Conservation (phyloP, 2,797 vertebrate species). For the Sebastes dallii region DNA sequence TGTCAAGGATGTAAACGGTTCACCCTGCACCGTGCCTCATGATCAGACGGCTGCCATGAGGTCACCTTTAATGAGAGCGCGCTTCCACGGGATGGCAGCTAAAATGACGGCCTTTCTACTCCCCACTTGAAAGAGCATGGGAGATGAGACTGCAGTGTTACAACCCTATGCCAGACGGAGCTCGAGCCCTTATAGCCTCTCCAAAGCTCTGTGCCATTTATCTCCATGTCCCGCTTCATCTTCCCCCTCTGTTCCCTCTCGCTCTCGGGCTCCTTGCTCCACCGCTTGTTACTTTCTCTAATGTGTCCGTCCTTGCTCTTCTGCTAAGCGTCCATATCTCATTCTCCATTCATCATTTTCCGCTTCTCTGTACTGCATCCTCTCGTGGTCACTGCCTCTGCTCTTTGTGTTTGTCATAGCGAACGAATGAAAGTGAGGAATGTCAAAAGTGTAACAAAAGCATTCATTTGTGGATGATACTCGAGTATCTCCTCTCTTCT, state of each 20-base stretch:
- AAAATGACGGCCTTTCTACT: constrained; percentile 57
- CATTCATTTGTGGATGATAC: neutral
- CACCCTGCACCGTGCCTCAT: constrained; percentile 3
- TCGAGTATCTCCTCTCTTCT: neutral
- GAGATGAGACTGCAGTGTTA: constrained; percentile 44
- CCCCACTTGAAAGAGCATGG: constrained; percentile 69
- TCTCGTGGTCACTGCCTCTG: neutral
- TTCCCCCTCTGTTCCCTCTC: constrained; percentile 14
- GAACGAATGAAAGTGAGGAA: neutral
- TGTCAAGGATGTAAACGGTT: constrained; percentile 37
- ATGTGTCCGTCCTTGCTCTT: constrained; percentile 16
- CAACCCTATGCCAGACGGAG: constrained; percentile 41
- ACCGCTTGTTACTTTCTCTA: constrained; percentile 25
- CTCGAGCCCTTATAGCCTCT: constrained; percentile 55
- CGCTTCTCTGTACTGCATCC: neutral
- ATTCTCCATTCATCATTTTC: constrained; percentile 35
- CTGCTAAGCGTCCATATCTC: constrained; percentile 20
- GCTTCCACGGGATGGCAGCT: constrained; percentile 47
- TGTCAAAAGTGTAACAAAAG: constrained; percentile 1
- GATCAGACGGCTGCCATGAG: constrained; percentile 53
- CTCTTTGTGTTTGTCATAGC: constrained; percentile 12
- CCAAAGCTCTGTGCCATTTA: constrained; percentile 56
- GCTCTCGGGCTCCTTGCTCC: constrained; percentile 7
- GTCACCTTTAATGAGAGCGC: constrained; percentile 61
- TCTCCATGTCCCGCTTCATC: constrained; percentile 49